Evolutionary conservation across 2,888 invertebrate genomes (phyloP), one percentile per base, ranked within the genome.

Genomic region (Ommatoiulus sabulosus): DNA sequence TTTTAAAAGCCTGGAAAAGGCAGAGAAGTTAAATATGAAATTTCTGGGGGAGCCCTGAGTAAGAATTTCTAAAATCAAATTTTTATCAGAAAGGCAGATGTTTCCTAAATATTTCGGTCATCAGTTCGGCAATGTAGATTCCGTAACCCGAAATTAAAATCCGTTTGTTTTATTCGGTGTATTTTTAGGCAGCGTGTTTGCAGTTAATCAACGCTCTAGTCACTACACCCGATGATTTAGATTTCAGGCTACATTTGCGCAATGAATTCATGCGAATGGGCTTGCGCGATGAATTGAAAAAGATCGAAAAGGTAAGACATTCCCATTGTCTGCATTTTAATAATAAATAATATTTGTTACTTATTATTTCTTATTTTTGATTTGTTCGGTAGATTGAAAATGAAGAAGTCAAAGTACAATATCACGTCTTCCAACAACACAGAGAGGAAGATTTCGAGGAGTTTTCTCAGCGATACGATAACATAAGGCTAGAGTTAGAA

Each of bases 221-320:
- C 90, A 93, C 93, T 89, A 96, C 96, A 3, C 96, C 96, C 89
- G 97, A 97, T 91, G 98, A 99, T 91, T 93, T 98, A 90, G 98
- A 99, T 92, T 98, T 98, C 92, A 94, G 98, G 89, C 94, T 98
- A 92, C 99, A 99, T 93, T 93, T 99, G 90, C 94, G 99, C 90
- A 98, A 98, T 93, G 99, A 99, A 93, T 96, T 99, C 90, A 97
- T 98, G 96, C 95, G 99, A 89, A 96, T 96, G 90, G 99, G 99
- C 46, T 94, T 99, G n/a, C 95, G 95, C 91, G 97, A 98, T 92
- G 94, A 96, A 87, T 94, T 97, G 44, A 96, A 94, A 91, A 85
- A 85, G 20, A 44, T 85, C 8, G 85, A 85, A 85, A 85, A 44
- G 85, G 94, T 94, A 91, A 91, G 92, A 90, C 35, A 1, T 35